Percentiles rank a stretch among this genome's conserved stretches.
Conservation (phyloP, 2,113 vertebrate species). For the Puntigrus tetrazona region DNA sequence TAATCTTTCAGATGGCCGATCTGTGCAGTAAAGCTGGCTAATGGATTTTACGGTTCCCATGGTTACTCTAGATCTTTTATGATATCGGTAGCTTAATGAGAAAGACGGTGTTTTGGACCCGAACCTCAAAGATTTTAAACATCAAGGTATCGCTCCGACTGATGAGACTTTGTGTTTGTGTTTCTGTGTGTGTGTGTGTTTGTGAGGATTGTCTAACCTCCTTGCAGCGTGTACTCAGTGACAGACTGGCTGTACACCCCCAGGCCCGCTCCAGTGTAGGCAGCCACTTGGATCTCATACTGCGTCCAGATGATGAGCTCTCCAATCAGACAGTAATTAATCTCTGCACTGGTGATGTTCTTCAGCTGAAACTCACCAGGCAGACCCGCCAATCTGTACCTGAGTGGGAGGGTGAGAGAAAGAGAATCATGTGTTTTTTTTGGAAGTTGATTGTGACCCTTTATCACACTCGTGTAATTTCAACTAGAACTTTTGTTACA, state of each 20-base stretch:
- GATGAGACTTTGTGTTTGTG: constrained; percentile 9
- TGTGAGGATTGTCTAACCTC: constrained; percentile 79
- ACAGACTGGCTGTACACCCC: constrained; percentile 89
- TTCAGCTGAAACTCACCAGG: constrained; percentile 91
- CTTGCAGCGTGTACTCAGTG: constrained; percentile 92
- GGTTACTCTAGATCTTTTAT: constrained; percentile 34
- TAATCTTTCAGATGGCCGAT: constrained; percentile 30
- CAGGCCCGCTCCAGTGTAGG: constrained; percentile 90
- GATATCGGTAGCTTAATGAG: constrained; percentile 5
- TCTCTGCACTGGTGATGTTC: constrained; percentile 93
- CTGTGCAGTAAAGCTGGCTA: constrained; percentile 28
- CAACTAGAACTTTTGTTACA: too few relatives aligned
- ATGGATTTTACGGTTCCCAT: constrained; percentile 38
- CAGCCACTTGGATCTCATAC: constrained; percentile 97
- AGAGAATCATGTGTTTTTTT: constrained; percentile 39
- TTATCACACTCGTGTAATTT: not conserved
- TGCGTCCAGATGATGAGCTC: constrained; percentile 98
- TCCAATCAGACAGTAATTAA: constrained; percentile 92
- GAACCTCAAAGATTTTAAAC: constrained; percentile 1
- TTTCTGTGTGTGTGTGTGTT: not conserved
- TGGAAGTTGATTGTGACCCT: constrained; percentile 29
- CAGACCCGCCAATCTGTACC: constrained; percentile 92
- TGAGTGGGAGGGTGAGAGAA: constrained; percentile 60
- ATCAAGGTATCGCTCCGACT: not conserved
- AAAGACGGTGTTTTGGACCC: not conserved